These are phyloP conservation scores for Passerina amoena DNA, from an alignment of 2,113 vertebrate genomes.

Conservation along the genomic window DNA sequence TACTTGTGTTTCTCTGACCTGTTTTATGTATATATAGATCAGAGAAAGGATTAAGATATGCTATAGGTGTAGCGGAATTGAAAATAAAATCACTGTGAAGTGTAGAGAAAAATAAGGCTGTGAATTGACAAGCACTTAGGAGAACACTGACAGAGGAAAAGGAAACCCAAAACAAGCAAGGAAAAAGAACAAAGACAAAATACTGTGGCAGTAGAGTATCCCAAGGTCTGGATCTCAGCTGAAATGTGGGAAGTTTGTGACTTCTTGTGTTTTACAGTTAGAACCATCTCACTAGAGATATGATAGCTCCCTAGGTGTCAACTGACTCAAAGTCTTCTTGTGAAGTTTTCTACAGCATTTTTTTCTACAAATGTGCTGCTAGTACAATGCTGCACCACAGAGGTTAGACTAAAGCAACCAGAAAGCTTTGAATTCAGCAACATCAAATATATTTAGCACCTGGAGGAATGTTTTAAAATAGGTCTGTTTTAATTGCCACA, in stretches of 20 bases:
- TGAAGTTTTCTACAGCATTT: neutral
- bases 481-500: neutral
- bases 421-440: neutral
- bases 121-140: neutral
- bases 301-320: neutral
- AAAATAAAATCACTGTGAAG: neutral
- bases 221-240: neutral
- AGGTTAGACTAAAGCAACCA: neutral
- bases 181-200: neutral
- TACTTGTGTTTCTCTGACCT: neutral
- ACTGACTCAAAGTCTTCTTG: neutral
- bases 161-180: neutral
- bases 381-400: neutral
- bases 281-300: neutral
- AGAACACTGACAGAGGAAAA: neutral
- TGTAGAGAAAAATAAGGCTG: neutral
- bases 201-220: neutral
- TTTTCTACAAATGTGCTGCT: neutral
- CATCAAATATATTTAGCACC: neutral
- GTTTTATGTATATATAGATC: neutral
- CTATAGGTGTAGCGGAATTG: neutral
- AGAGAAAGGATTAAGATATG: neutral
- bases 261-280: neutral
- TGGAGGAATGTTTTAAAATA: neutral
- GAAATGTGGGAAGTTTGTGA: neutral